Conservation (phyloP, 1,140 invertebrate species). For the Samia ricini region DNA sequence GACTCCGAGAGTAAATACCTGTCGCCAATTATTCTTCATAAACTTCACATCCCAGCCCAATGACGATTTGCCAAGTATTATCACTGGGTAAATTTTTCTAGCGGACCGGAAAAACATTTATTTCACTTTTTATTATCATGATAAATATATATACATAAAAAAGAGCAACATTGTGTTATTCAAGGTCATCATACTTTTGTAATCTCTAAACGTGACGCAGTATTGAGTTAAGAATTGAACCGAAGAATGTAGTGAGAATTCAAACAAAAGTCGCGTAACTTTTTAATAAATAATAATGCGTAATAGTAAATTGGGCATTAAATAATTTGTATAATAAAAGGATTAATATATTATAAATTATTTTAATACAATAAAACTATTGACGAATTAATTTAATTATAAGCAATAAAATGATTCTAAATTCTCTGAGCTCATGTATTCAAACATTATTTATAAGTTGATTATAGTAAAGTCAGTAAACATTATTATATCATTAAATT, state of each 20-base stretch:
- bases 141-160: background rate
- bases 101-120: constrained; percentile 16
- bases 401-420: too few species aligned
- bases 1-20: constrained; percentile 42
- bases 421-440: too few species aligned
- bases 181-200: background rate
- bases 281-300: too few species aligned
- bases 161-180: background rate
- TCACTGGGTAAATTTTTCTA: constrained; percentile 67
- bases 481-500: too few species aligned
- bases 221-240: background rate
- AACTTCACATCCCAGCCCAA: constrained; percentile 55
- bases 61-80: constrained; percentile 65
- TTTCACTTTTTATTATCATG: background rate
- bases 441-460: too few species aligned
- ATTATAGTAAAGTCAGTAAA: too few species aligned
- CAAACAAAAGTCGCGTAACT: too few species aligned
- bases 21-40: constrained; percentile 52
- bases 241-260: background rate
- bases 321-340: too few species aligned
- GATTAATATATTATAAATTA: too few species aligned
- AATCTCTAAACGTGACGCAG: background rate
- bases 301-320: too few species aligned
- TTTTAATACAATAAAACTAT: too few species aligned
- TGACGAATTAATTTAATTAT: too few species aligned